phyloP scores from a whole-genome alignment of 2,797 vertebrate species.

The Delichon dasypus region DNA sequence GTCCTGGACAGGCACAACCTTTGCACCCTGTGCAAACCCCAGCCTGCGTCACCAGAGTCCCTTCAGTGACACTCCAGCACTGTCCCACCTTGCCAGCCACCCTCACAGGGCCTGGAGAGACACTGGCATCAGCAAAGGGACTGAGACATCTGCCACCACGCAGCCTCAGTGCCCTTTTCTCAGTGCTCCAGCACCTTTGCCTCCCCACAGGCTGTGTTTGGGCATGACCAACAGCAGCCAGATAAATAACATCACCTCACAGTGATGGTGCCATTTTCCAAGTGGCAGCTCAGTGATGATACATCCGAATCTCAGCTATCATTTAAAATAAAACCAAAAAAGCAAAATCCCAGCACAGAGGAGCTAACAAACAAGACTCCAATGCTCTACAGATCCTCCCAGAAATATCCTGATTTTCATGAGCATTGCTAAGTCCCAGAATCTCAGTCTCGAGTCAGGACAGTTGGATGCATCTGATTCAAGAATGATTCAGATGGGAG shows the following conservation, averaged over 20 bases:
- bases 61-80: neutral
- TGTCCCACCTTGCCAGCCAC: neutral
- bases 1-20: neutral
- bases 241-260: neutral
- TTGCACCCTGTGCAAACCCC: neutral
- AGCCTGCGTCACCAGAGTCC: fast-evolving
- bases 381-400: neutral
- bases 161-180: neutral
- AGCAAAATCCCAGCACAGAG: neutral
- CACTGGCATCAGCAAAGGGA: fast-evolving
- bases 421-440: neutral
- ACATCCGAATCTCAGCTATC: neutral
- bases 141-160: neutral
- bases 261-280: neutral
- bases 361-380: neutral
- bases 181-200: neutral
- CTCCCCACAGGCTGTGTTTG: neutral
- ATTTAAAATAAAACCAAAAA: neutral
- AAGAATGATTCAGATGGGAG: conserved; percentile 25
- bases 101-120: neutral
- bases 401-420: neutral
- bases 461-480: conserved; percentile 20
- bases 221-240: neutral
- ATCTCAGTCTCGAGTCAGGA: neutral
- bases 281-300: neutral